A percentile compares a stretch with the other conserved stretches of the same genome.
Evolutionary conservation across 2,797 vertebrate genomes (phyloP).

Genomic region (Balearica regulorum): DNA sequence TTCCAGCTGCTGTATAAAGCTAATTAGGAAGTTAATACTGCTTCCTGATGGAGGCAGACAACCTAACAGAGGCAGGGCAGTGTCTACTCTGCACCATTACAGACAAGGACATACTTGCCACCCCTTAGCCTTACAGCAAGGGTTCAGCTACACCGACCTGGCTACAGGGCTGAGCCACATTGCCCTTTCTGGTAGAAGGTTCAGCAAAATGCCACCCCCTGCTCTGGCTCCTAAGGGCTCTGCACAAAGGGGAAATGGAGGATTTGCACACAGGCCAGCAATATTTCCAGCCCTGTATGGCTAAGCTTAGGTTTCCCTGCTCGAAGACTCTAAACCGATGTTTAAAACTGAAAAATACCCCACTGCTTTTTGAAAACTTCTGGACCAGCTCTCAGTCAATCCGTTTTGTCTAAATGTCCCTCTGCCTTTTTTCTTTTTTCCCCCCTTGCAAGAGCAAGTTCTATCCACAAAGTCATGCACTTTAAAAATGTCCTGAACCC

Average conservation of each 20-base stretch:
- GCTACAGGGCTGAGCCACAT: background rate
- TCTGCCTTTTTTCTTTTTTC: background rate
- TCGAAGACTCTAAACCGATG: background rate
- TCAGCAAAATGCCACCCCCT: background rate
- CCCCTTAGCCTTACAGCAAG: background rate
- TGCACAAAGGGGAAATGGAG: background rate
- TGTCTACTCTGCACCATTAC: background rate
- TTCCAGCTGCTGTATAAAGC: background rate
- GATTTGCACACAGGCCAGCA: background rate
- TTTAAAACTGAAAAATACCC: background rate
- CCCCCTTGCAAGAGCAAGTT: background rate
- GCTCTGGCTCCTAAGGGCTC: background rate
- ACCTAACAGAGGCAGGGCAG: background rate
- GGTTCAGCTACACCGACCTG: background rate
- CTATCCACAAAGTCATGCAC: background rate
- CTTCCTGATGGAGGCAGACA: background rate
- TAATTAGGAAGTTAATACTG: background rate
- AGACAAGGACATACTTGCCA: background rate
- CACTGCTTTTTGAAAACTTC: background rate
- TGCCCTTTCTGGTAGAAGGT: background rate
- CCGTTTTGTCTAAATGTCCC: background rate
- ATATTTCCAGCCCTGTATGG: background rate
- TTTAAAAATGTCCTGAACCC: background rate
- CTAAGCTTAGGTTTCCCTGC: background rate
- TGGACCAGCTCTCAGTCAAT: background rate